Evolutionary conservation across 2,113 vertebrate genomes (phyloP).

Genomic region (Oryzias javanicus): DNA sequence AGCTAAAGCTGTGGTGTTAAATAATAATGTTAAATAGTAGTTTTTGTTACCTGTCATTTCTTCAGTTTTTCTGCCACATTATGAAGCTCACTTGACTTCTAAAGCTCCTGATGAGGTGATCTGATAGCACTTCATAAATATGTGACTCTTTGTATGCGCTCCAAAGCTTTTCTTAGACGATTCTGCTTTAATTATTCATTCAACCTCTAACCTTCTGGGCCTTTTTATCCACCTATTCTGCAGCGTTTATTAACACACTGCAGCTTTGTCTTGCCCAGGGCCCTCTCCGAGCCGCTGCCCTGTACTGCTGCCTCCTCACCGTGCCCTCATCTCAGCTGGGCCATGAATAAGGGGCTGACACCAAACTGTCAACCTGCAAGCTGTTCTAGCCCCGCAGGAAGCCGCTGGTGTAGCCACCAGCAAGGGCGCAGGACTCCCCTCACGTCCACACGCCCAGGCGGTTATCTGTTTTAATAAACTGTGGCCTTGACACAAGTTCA

Average conservation of each 20-base stretch:
- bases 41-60: too few relatives aligned
- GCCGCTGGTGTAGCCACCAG: slow-evolving; percentile 46
- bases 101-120: neutral
- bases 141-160: neutral
- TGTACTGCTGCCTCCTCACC: slow-evolving; percentile 26
- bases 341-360: slow-evolving; percentile 77
- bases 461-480: slow-evolving; percentile 46
- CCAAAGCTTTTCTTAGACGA: neutral
- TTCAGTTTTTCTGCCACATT: neutral
- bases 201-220: neutral
- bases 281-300: slow-evolving; percentile 37
- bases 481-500: slow-evolving; percentile 26
- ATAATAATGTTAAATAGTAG: too few relatives aligned
- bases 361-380: slow-evolving; percentile 78
- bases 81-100: neutral
- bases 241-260: neutral
- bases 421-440: slow-evolving; percentile 3
- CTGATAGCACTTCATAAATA: neutral
- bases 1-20: too few relatives aligned
- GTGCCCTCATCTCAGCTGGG: slow-evolving; percentile 58
- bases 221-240: neutral
- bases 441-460: slow-evolving; percentile 11
- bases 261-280: slow-evolving; percentile 21
- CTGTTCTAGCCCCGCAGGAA: slow-evolving; percentile 58
- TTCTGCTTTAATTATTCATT: slow-evolving; percentile 1